A percentile compares a stretch with the other conserved stretches of the same genome.
Evolutionary conservation across 2,888 invertebrate genomes (phyloP).

Genomic region (Melieria crassipennis): DNA sequence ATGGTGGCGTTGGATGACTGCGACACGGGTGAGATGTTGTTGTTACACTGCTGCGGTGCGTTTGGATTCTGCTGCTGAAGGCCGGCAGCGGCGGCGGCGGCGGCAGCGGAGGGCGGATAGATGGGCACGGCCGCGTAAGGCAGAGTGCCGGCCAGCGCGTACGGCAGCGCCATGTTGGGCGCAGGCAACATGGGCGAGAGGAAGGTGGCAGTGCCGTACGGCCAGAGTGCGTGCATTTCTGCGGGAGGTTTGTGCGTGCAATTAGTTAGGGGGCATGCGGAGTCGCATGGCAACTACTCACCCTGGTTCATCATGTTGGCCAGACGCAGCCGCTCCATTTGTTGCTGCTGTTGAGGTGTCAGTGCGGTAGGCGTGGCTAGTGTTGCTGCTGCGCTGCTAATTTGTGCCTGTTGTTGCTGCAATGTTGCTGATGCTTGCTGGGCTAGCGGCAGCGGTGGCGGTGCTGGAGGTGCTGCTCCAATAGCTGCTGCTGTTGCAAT

Average conservation of each 20-base stretch:
- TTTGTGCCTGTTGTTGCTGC: background rate
- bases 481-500: constrained; percentile 3
- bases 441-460: constrained; percentile 9
- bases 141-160: constrained; percentile 45
- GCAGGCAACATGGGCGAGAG: constrained; percentile 51
- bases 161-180: constrained; percentile 50
- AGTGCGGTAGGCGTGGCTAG: background rate
- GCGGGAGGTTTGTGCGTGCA: background rate
- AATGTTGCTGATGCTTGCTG: constrained; percentile 29
- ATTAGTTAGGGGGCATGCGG: background rate
- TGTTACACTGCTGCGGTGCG: constrained; percentile 37
- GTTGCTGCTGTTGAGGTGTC: constrained; percentile 39
- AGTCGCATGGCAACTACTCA: constrained; percentile 21
- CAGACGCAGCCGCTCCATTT: constrained; percentile 53
- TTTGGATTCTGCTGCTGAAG: constrained; percentile 29
- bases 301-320: constrained; percentile 52
- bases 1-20: constrained; percentile 32
- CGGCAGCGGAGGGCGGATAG: constrained; percentile 44
- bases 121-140: constrained; percentile 49
- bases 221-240: constrained; percentile 55
- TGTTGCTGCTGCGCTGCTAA: background rate
- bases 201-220: constrained; percentile 53
- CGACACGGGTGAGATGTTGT: constrained; percentile 39
- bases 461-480: background rate
- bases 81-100: constrained; percentile 27